Base-by-base conservation (phyloP, 2,888 invertebrate species). In the Ernsta delagoae region DNA sequence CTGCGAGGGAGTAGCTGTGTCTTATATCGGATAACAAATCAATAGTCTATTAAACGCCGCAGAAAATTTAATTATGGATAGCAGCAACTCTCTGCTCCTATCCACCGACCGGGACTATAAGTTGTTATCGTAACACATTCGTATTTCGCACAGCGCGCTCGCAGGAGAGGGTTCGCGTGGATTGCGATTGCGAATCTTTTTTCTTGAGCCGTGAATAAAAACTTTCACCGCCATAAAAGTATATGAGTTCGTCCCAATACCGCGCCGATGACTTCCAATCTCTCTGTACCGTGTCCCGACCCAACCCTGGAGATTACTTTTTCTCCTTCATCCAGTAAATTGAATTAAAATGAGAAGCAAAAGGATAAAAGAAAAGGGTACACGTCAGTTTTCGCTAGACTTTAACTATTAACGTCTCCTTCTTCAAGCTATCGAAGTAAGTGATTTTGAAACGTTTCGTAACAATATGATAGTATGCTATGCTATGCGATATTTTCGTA, bases 201-300 rank as follows among this genome's bases (percentile, higher is more conserved):
- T 83, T 87, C 85, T 86, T 88, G 83, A 82, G 83, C 83, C 86
- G 83, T 81, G 88, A 88, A 90, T 88, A 89, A 91, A 91, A 92
- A 91, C 86, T 90, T 90, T 90, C 81, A 78, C 83, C 82, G 84
- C 84, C 87, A 89, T 91, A 91, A 92, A 92, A 91, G 92, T 90
- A 89, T 91, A 92, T 89, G 92, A 89, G 91, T 88, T 88, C 88
- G 89, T 91, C 90, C 91, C 90, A 90, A 92, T 91, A 90, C 90
- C 85, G 85, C 83, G 88, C 77, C 89, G 88, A 90, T 90, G 92
- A 90, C 89, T 91, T 90, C 90, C 92, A 91, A 92, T 91, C 89
- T 90, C 88, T 88, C 86, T 81, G 87, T 85, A 87, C 84, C 89
- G 83, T 80, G 86, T 88, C 88, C 87, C 87, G 85, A 89, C 91